Percentiles rank a stretch among this genome's conserved stretches.
phyloP scores from a whole-genome alignment of 2,797 vertebrate genomes.

The Onychomys leucogaster region DNA sequence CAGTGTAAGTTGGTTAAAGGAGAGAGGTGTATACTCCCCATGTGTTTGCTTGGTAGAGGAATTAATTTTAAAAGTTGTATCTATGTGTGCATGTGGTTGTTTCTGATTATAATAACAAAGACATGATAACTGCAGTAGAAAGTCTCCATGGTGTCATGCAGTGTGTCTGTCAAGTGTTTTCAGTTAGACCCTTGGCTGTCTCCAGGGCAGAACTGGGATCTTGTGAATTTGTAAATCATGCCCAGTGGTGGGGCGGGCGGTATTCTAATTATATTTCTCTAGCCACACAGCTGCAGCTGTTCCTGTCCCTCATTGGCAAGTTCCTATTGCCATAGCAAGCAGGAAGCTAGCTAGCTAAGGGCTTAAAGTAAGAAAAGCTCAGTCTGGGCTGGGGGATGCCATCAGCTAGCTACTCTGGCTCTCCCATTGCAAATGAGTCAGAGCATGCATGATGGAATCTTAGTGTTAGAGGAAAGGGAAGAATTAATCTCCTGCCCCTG shows the following conservation, averaged over 20 bases:
- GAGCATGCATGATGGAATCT: background rate
- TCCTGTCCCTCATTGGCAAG: background rate
- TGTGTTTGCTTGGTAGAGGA: background rate
- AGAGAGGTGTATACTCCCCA: background rate
- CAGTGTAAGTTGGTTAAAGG: background rate
- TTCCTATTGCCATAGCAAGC: background rate
- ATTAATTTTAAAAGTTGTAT: background rate
- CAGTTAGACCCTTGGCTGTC: background rate
- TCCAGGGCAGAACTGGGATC: background rate
- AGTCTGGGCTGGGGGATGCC: background rate
- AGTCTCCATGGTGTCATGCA: background rate
- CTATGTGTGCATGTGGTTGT: background rate
- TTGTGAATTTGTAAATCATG: background rate
- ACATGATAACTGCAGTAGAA: background rate
- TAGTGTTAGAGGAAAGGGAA: background rate
- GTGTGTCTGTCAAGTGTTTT: constrained; percentile 25
- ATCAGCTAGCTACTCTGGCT: too few species aligned
- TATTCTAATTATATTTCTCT: background rate
- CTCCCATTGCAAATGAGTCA: background rate
- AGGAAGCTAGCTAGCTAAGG: background rate
- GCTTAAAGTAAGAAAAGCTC: background rate
- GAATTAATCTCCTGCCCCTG: background rate
- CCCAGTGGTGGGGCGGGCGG: background rate
- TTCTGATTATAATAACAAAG: background rate
- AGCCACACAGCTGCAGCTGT: background rate